A percentile compares a stretch with the other conserved stretches of the same genome.
These are phyloP conservation scores for Neopelma chrysocephalum DNA, from an alignment of 2,797 vertebrate genomes.

Conservation along the genomic window DNA sequence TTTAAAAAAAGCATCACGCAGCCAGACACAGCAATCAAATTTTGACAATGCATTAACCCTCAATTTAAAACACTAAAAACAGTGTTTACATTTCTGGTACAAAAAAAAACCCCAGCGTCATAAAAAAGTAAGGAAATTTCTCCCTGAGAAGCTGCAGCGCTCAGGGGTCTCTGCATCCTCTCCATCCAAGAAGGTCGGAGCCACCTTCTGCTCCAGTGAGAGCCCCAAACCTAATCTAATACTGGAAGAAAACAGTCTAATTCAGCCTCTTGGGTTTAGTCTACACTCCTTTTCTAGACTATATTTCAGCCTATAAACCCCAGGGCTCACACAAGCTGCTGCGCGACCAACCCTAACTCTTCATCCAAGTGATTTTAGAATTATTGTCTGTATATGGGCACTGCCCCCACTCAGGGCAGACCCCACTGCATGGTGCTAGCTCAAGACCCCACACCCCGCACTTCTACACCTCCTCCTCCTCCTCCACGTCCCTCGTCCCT, in stretches of 20 bases:
- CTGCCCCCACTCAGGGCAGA: background rate
- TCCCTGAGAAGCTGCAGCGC: background rate
- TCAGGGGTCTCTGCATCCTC: background rate
- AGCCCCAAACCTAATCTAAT: background rate
- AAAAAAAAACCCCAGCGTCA: background rate
- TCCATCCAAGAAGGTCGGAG: background rate
- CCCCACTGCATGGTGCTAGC: rapidly evolving
- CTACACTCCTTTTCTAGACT: rapidly evolving
- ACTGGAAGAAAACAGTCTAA: background rate
- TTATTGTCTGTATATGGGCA: rapidly evolving
- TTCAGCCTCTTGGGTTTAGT: background rate
- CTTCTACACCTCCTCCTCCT: background rate
- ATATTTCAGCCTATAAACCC: background rate
- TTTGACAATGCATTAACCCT: background rate
- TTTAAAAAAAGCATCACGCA: background rate
- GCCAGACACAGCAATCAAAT: background rate
- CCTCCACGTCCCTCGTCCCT: background rate
- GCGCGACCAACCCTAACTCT: background rate
- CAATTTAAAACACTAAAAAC: background rate
- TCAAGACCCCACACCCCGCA: background rate
- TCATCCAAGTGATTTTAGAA: background rate
- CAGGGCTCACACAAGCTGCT: background rate
- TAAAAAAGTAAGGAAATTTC: background rate
- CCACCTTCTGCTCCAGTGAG: background rate
- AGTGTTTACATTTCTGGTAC: background rate